Conservation (phyloP, 92 coral and sea anemone genomes). For the Anthopleura xanthogrammica region DNA sequence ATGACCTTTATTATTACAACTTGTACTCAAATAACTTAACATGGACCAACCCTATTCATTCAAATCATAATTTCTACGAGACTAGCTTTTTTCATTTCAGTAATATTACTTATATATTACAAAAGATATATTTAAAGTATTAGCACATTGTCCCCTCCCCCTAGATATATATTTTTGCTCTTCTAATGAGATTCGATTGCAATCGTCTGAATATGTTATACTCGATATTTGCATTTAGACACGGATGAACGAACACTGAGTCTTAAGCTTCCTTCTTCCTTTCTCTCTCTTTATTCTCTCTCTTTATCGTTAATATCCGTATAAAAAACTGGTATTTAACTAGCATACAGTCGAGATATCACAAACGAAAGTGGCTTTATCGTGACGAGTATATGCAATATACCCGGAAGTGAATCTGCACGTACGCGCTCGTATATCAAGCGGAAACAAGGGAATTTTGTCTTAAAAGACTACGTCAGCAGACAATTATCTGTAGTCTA, state of each 20-base stretch:
- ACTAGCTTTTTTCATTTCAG: neutral
- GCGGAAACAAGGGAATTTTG: conserved; percentile 63
- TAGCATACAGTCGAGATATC: neutral
- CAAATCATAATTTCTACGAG: neutral
- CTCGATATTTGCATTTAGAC: neutral
- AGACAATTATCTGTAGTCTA: neutral
- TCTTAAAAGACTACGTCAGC: conserved; percentile 9
- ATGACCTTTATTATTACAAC: neutral
- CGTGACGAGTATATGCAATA: conserved; percentile 23
- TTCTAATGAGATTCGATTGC: conserved; percentile 15
- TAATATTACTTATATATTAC: neutral
- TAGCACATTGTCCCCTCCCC: neutral
- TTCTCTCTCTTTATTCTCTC: neutral
- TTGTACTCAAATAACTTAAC: neutral
- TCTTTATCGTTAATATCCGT: neutral
- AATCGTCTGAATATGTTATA: conserved; percentile 1
- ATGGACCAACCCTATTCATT: neutral
- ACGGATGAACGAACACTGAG: conserved; percentile 5
- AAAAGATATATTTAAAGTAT: neutral
- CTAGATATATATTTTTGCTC: neutral
- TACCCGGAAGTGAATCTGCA: conserved; percentile 63
- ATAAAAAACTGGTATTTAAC: neutral
- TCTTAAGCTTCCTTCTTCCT: conserved; percentile 2
- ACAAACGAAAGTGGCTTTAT: neutral
- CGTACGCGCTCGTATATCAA: conserved; percentile 18